Percentiles rank a stretch among this genome's conserved stretches.
phyloP scores from a whole-genome alignment of 2,888 invertebrate genomes.

The Clostera curtula region DNA sequence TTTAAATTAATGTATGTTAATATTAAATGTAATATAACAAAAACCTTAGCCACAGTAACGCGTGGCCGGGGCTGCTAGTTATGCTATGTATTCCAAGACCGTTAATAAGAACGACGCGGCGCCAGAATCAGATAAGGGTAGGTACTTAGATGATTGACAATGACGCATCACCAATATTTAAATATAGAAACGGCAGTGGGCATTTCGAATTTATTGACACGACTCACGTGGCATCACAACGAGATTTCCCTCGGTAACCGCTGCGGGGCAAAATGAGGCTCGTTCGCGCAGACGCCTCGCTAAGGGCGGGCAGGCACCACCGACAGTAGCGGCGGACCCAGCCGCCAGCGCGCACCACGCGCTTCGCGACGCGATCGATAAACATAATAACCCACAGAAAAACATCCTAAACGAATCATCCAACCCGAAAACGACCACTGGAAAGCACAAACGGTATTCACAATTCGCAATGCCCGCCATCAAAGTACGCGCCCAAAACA shows the following conservation, averaged over 20 bases:
- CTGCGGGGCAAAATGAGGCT: constrained; percentile 45
- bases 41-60: too few species aligned
- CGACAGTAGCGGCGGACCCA: constrained; percentile 66
- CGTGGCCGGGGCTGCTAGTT: too few species aligned
- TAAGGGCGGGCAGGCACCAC: constrained; percentile 33
- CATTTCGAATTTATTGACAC: constrained; percentile 33
- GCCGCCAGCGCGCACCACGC: constrained; percentile 62
- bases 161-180: background rate
- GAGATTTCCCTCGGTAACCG: constrained; percentile 37
- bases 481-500: constrained; percentile 49
- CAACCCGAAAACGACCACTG: constrained; percentile 14
- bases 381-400: constrained; percentile 22
- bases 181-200: constrained; percentile 2
- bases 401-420: constrained; percentile 29
- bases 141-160: constrained; percentile 5
- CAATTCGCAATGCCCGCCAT: constrained; percentile 39
- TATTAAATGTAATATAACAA: too few species aligned
- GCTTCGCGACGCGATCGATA: constrained; percentile 54
- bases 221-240: constrained; percentile 35
- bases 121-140: constrained; percentile 4
- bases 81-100: too few species aligned
- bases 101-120: too few species aligned
- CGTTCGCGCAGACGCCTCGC: constrained; percentile 49
- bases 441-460: constrained; percentile 12
- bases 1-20: too few species aligned